Base-by-base conservation (phyloP, 2,888 invertebrate species). In the Drosophila nr. perissopoda region DNA sequence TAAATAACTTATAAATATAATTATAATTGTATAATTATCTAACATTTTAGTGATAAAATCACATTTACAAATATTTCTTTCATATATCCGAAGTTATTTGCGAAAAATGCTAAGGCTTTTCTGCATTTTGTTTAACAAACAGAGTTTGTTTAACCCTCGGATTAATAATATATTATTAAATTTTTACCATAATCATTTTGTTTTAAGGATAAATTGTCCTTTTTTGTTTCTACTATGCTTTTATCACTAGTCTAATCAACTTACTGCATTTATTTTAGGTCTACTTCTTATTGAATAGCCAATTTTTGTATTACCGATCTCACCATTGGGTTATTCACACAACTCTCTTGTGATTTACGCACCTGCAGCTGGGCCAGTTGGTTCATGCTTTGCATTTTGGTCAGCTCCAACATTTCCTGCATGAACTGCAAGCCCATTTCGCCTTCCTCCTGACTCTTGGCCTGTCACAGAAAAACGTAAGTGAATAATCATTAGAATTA, bases 341-440 rank as follows among this genome's bases (percentile, higher is more conserved):
- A 63, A 58, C 38, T 54, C 31, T 65, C 48, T 59, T 69, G 49
- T 42, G 68, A 73, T 66, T 66, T 82, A 78, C 86, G 42, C 70
- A 92, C 93, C 90, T 93, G 93, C 54, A 93, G 80, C 72, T 93
- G 92, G 10, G 93, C 91, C 61, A 93, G 72, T 69, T 93, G 91
- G 83, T 92, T 92, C 67, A 93, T 80, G 68, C 84, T 91, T 90
- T 97, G 95, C 72, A 96, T 93, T 82, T 97, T 96, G 60, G 97
- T 97, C 80, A 98, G 94, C 91, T 98, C 97, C 1, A 98, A 95
- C 98, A 99, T 98, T 94, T 99, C 99, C 90, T 98, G 97, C 98
- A 99, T 99, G 92, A 99, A 99, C 18, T 97, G 94, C 40, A 98
- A 94, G 0, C 99, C 99, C 93, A 98, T 97, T 85, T 98, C 97